Evolutionary conservation across 2,113 vertebrate genomes (phyloP), one percentile per base, ranked within the genome.

Genomic region (Eonycteris spelaea): DNA sequence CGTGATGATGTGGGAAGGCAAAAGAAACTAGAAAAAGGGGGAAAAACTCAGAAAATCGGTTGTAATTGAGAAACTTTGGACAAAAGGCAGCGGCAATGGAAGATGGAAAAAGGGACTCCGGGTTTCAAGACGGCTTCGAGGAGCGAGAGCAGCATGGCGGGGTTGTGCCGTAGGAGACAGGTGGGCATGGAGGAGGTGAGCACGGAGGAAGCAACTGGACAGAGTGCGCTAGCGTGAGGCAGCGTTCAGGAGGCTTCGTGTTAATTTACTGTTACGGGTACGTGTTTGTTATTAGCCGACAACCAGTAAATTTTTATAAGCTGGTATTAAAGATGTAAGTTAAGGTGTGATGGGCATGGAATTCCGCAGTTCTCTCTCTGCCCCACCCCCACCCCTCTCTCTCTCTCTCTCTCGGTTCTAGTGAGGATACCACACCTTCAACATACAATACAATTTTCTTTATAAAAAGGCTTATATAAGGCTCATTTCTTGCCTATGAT

Each of bases 201-300:
- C 12, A 15, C 1, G 16, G 51, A 26, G n/a, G 63, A 53, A 45
- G 35, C 40, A 4, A 24, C 75, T 33, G 40, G 9, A 6, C 11
- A 8, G 24, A 21, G 16, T 38, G 30, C 12, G 1, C 13, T 5
- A 2, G 0, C 19, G 16, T 5, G 1, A 51, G 51, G 51, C 51
- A 16, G 51, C 51, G 5, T 16, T 5, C 2, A 5, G 8, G 26
- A 28, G 28, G 30, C 16, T 70, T 28, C 77, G 40, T 6, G 6
- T 3, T 40, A 40, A 6, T 92, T 80, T 57, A 57, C 2, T 5
- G 4, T 15, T 33, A 59, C 18, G 10, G 9, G 40, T 40, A 21
- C 26, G 15, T 22, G 5, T 71, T 83, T 71, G 71, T 51, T 73
- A 86, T 53, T 80, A 30, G 43, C n/a, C 55, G 43, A 55, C 2